A percentile compares a stretch with the other conserved stretches of the same genome.
phyloP scores from a whole-genome alignment of 2,113 vertebrate genomes.

The Labeo catla region DNA sequence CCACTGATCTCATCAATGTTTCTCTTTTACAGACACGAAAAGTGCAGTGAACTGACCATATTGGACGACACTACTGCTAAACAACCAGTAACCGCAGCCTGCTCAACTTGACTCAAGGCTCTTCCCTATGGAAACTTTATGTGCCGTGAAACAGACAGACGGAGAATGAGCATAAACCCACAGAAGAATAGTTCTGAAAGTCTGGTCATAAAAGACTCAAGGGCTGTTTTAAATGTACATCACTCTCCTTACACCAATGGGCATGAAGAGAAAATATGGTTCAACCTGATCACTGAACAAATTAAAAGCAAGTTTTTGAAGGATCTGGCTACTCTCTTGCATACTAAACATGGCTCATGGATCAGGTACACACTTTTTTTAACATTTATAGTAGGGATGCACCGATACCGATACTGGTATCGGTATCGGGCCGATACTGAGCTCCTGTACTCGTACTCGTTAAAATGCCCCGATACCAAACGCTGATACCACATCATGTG shows the following conservation, averaged over 20 bases:
- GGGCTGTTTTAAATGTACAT: not conserved
- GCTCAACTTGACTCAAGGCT: not conserved
- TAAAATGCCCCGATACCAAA: no score
- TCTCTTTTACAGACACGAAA: not conserved
- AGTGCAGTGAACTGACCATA: not conserved
- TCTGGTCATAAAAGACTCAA: not conserved
- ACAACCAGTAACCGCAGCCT: not conserved
- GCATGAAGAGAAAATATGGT: not conserved
- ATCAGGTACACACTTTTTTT: not conserved
- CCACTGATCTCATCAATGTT: constrained; percentile 11
- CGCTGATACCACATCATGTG: no score
- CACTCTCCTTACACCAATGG: not conserved
- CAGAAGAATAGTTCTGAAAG: constrained; percentile 9
- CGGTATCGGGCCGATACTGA: no score
- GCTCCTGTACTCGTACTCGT: no score
- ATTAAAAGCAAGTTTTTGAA: constrained; percentile 6
- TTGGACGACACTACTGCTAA: not conserved
- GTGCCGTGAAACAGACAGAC: constrained; percentile 8
- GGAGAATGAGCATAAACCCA: constrained; percentile 1
- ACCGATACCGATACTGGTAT: no score
- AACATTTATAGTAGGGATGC: no score
- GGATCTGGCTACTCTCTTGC: not conserved
- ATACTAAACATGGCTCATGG: not conserved
- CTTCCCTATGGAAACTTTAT: constrained; percentile 28
- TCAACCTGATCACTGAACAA: not conserved